These are phyloP conservation scores for Mechanitis mazaeus DNA, from an alignment of 2,888 invertebrate species.

Conservation along the genomic window DNA sequence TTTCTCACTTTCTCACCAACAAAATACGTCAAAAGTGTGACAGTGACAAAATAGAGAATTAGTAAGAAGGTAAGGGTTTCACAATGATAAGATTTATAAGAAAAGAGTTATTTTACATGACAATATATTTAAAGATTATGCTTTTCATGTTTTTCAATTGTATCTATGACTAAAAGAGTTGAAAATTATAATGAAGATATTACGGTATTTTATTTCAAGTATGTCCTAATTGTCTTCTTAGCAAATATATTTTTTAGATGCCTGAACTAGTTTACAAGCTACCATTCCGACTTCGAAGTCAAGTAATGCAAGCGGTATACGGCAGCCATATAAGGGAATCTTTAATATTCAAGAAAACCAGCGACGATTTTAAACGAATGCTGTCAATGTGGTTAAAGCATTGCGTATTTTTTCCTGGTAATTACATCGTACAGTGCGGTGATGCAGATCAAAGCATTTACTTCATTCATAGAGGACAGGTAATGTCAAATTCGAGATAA, in stretches of 20 bases:
- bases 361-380: conserved; percentile 69
- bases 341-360: conserved; percentile 68
- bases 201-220: no score
- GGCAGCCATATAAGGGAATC: conserved; percentile 68
- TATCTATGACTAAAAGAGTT: no score
- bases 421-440: conserved; percentile 75
- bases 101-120: no score
- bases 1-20: no score
- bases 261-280: conserved; percentile 56
- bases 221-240: conserved; percentile 2
- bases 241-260: conserved; percentile 42
- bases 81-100: no score
- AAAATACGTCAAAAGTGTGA: no score
- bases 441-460: conserved; percentile 76
- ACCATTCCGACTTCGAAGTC: conserved; percentile 64
- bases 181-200: no score
- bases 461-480: conserved; percentile 75
- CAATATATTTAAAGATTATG: no score
- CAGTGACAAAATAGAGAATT: no score
- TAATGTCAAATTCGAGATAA: conserved; percentile 30
- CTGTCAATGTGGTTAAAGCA: conserved; percentile 68
- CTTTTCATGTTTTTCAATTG: no score
- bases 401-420: conserved; percentile 73
- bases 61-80: no score
- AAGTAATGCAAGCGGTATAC: conserved; percentile 71